Evolutionary conservation across 2,888 invertebrate genomes (phyloP), one percentile per base, ranked within the genome.

Genomic region (Drosophila eohydei): DNA sequence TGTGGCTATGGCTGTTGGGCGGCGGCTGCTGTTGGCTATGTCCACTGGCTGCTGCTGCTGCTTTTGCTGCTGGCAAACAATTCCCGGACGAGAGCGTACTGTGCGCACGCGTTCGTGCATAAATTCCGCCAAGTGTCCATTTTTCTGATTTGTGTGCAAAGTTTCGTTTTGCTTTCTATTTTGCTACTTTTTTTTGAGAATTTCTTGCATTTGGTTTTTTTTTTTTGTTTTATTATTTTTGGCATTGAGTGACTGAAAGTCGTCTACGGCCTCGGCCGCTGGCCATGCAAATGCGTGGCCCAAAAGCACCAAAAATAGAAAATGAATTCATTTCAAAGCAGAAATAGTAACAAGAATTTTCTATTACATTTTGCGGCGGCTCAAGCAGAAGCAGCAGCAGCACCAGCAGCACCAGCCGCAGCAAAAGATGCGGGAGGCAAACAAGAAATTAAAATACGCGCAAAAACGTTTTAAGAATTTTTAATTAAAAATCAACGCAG

Each of bases 91-190:
- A 30, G 34, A 74, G 66, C 71, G 73, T 72, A 81, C 88, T 89
- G 78, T 85, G 74, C 83, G 86, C 88, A 83, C 87, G 83, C 90
- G 81, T 86, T 87, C 87, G 88, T 87, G 87, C 87, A 90, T 89
- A 87, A 87, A 87, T 87, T 83, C 86, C 83, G 72, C 81, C 90
- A 86, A 86, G 89, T 86, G 89, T 85, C 89, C 88, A 89, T 85
- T 85, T 85, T 85, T 87, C 84, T 89, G 84, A 85, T 85, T 85
- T 85, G 84, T 89, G 89, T 83, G 87, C 72, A 87, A 87, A 83
- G 77, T 83, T 81, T 83, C 71, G 74, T 79, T 79, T 83, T 70
- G 71, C 65, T 44, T 61, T 64, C 43, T 61, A 64, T 62, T 73
- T 52, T 11, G 14, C 4, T 52, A 8, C 16, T 41, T 41, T 16